These are phyloP conservation scores for Menidia beryllina DNA, from an alignment of 2,113 vertebrate species.

Conservation along the genomic window DNA sequence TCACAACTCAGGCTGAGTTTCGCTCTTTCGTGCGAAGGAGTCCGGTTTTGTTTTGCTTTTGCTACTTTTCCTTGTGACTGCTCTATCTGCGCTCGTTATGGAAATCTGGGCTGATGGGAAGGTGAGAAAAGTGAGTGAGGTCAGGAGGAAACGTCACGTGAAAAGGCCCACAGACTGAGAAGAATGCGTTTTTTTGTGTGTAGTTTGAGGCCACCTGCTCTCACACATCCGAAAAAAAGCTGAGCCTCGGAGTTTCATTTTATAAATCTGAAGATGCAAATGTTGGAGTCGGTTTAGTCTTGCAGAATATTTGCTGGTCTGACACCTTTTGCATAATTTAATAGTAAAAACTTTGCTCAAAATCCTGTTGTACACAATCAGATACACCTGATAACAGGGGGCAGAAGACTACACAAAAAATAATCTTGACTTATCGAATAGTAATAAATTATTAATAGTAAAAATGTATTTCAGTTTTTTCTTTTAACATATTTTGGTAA, in stretches of 20 bases:
- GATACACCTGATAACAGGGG: too few relatives aligned
- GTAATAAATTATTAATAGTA: too few relatives aligned
- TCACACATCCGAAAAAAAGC: slow-evolving; percentile 25
- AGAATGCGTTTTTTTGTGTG: slow-evolving; percentile 62
- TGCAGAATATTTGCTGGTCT: too few relatives aligned
- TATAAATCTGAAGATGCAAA: neutral
- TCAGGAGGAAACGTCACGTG: slow-evolving; percentile 67
- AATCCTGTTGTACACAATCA: too few relatives aligned
- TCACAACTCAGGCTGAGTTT: neutral
- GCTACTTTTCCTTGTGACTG: neutral
- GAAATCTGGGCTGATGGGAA: slow-evolving; percentile 4
- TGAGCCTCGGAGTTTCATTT: neutral
- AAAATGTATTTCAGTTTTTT: too few relatives aligned
- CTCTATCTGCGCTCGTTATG: neutral
- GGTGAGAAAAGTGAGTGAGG: slow-evolving; percentile 29
- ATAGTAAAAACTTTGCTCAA: too few relatives aligned
- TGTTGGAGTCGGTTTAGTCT: too few relatives aligned
- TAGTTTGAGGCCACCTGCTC: neutral
- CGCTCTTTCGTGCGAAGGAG: neutral
- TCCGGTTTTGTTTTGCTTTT: neutral
- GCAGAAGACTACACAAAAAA: too few relatives aligned
- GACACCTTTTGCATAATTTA: too few relatives aligned
- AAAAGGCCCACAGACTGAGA: slow-evolving; percentile 33
- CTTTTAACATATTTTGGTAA: too few relatives aligned
- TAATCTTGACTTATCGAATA: too few relatives aligned